Conservation (phyloP, 1,140 invertebrate species). For the Brachionus plicatilis region DNA sequence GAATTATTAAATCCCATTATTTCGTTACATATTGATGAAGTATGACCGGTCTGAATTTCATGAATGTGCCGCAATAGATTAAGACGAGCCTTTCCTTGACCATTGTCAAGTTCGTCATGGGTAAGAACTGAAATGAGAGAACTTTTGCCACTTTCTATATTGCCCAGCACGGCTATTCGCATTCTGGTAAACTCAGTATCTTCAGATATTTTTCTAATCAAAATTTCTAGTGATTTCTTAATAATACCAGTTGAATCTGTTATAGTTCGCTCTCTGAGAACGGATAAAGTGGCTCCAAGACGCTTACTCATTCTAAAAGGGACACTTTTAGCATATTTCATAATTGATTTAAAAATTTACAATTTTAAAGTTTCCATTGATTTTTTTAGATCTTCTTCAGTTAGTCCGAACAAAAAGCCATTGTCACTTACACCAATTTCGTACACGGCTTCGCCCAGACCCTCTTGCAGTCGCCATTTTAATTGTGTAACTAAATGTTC, state of each 20-base stretch:
- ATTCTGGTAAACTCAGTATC: slow-evolving; percentile 79
- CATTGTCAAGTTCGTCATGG: slow-evolving; percentile 65
- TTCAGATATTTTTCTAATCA: slow-evolving; percentile 81
- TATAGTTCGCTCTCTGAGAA: slow-evolving; percentile 56
- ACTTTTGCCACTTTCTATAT: slow-evolving; percentile 86
- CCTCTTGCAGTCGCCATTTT: slow-evolving; percentile 59
- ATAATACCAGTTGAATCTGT: slow-evolving; percentile 43
- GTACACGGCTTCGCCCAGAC: slow-evolving; percentile 82
- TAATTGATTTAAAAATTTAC: not conserved
- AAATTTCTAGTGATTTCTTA: slow-evolving; percentile 70
- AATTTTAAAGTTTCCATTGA: slow-evolving; percentile 66
- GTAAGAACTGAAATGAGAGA: slow-evolving; percentile 64
- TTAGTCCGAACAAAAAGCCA: slow-evolving; percentile 74
- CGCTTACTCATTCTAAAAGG: slow-evolving; percentile 54
- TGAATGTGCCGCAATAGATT: slow-evolving; percentile 94
- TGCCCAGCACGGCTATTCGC: slow-evolving; percentile 82
- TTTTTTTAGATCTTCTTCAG: slow-evolving; percentile 70
- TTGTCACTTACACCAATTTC: slow-evolving; percentile 91
- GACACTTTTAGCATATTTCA: not conserved
- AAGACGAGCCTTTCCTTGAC: slow-evolving; percentile 80
- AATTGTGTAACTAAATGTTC: slow-evolving; percentile 60
- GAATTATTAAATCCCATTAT: slow-evolving; percentile 75
- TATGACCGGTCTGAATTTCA: slow-evolving; percentile 89
- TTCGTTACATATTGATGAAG: slow-evolving; percentile 91
- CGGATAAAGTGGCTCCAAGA: slow-evolving; percentile 69